Evolutionary conservation across 2,888 invertebrate genomes (phyloP).

Genomic region (Hololepta plana): DNA sequence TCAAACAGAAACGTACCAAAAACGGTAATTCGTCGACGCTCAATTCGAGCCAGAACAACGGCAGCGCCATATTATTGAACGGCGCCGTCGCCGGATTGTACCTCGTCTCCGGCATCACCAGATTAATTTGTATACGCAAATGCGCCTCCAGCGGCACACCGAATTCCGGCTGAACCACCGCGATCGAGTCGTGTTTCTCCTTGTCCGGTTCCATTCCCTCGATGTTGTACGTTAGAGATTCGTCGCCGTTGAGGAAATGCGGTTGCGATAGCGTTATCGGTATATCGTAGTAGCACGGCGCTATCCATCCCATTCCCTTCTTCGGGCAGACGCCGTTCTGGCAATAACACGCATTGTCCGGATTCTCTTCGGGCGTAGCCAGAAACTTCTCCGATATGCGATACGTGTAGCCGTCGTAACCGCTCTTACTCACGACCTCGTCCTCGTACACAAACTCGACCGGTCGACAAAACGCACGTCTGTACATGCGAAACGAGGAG

Average conservation of each 20-base stretch:
- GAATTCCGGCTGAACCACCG: constrained; percentile 53
- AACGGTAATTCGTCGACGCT: constrained; percentile 20
- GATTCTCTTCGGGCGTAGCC: constrained; percentile 31
- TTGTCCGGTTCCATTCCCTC: constrained; percentile 42
- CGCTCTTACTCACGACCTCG: constrained; percentile 24
- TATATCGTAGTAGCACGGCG: constrained; percentile 39
- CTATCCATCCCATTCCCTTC: constrained; percentile 29
- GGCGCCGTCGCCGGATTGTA: constrained; percentile 40
- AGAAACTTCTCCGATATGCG: constrained; percentile 40
- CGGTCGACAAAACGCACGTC: constrained; percentile 59
- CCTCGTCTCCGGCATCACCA: constrained; percentile 41
- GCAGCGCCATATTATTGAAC: constrained; percentile 45
- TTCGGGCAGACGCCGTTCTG: constrained; percentile 56
- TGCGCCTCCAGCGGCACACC: constrained; percentile 47
- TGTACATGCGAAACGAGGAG: constrained; percentile 41
- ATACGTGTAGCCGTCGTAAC: constrained; percentile 41
- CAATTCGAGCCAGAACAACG: constrained; percentile 55
- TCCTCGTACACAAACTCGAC: constrained; percentile 33
- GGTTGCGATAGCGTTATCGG: constrained; percentile 49
- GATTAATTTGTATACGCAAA: constrained; percentile 53
- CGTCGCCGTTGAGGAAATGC: constrained; percentile 45
- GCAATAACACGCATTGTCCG: constrained; percentile 49
- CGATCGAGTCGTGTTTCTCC: constrained; percentile 32
- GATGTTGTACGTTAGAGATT: constrained; percentile 34
- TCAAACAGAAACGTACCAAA: constrained; percentile 13